Conservation (phyloP, 1,140 invertebrate species). For the Druon quercuslanigerum region DNA sequence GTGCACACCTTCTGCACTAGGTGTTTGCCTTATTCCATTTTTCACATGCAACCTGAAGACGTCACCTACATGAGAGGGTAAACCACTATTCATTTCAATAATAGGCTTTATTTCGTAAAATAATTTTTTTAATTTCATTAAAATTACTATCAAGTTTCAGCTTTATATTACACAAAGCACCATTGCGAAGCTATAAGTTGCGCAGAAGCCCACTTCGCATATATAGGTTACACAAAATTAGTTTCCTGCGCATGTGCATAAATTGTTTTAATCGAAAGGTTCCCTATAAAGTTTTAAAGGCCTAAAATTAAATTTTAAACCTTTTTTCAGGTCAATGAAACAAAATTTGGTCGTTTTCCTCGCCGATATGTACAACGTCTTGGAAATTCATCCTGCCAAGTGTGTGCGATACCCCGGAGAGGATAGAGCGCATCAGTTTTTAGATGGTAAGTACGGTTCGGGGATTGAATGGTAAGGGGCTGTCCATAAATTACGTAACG, state of each 20-base stretch:
- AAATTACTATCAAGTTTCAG: not conserved
- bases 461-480: conserved; percentile 6
- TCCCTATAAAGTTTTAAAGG: conserved; percentile 3
- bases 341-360: conserved; percentile 95
- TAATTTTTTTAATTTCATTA: not conserved
- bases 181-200: no score
- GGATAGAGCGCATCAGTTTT: conserved; percentile 69
- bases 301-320: conserved; percentile 17
- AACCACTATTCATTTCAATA: conserved; percentile 49
- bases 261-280: no score
- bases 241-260: no score
- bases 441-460: conserved; percentile 68
- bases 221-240: no score
- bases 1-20: conserved; percentile 91
- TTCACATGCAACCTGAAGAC: conserved; percentile 97
- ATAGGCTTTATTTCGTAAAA: conserved; percentile 47
- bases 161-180: no score
- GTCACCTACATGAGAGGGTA: conserved; percentile 96
- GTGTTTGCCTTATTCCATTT: conserved; percentile 90
- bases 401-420: conserved; percentile 88
- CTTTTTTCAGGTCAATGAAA: conserved; percentile 86
- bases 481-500: no score
- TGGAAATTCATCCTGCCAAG: conserved; percentile 94
- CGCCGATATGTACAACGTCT: conserved; percentile 95
- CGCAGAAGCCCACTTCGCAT: no score